Base-by-base conservation (phyloP, 2,888 invertebrate genomes). In the Yponomeuta sedellus region DNA sequence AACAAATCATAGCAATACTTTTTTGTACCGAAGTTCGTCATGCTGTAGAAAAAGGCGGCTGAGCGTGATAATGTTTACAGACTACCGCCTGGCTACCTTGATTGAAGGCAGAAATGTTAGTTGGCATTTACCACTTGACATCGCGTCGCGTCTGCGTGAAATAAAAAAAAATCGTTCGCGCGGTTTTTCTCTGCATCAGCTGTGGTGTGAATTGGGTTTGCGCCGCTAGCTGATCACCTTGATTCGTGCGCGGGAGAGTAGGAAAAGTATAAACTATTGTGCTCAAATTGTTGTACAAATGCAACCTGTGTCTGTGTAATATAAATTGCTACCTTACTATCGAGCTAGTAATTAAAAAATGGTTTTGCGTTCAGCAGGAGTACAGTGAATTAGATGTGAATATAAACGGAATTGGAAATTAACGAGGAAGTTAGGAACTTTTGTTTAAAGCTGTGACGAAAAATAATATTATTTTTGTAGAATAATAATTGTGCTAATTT, bases 1-100 rank as follows among this genome's bases (percentile, higher is more conserved):
- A 12, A 52, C 44, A 16, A 16, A 52, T 16, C 44, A 34, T 52
- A 52, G 3, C 44, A 52, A 52, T 52, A 6, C 12, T 10, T 8
- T 16, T 16, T 16, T 12, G 44, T 52, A 4, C 44, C 44, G 16
- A 12, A 3, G 16, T 52, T 52, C 16, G 44, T 52, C 44, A 52
- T 12, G 44, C 44, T 52, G 44, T 1, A 52, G 44, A 52, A 52
- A 52, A 52, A 52, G 12, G 44, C 12, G 16, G 16, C 44, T 12
- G 44, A 52, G 44, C 44, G 44, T 52, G 44, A 52, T 52, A 52
- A 52, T 52, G 44, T 52, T 52, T 52, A 52, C 44, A 52, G 44
- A 52, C 16, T 52, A 52, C 3, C 44, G 44, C 5, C 16, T 52
- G 44, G 44, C 44, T 5, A 52, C 44, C 44, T 52, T 52, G 44